Conservation (phyloP, 2,113 vertebrate genomes). For the Erpornis zantholeuca region DNA sequence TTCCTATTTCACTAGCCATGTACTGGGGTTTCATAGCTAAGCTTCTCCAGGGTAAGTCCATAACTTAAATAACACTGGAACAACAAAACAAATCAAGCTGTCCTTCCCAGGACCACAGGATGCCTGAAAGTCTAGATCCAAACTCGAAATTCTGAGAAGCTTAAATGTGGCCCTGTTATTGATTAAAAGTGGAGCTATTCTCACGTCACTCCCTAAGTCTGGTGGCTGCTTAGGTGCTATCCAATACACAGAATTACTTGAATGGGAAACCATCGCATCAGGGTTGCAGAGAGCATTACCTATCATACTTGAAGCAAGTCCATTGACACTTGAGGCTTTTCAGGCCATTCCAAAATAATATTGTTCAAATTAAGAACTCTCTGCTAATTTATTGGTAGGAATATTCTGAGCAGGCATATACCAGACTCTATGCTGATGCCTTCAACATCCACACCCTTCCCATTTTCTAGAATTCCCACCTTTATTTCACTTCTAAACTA, state of each 20-base stretch:
- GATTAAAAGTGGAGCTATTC: background rate
- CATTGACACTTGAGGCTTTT: background rate
- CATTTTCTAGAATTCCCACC: background rate
- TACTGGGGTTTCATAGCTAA: background rate
- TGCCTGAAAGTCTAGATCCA: background rate
- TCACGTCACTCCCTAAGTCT: background rate
- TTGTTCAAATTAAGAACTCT: background rate
- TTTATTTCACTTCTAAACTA: background rate
- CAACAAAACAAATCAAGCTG: background rate
- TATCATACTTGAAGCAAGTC: background rate
- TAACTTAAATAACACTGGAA: background rate
- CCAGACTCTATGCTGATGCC: background rate
- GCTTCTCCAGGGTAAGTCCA: background rate
- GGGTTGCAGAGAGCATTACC: rapidly evolving
- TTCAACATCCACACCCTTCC: background rate
- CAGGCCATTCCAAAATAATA: background rate
- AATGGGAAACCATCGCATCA: background rate
- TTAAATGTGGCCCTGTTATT: background rate
- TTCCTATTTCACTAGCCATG: background rate
- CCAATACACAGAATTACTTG: background rate
- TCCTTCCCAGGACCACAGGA: background rate
- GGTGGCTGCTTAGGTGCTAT: background rate
- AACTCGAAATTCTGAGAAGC: background rate
- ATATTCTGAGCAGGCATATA: background rate
- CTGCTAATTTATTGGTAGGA: background rate